These are phyloP conservation scores for Myxocyprinus asiaticus DNA, from an alignment of 2,113 vertebrate species.

Conservation along the genomic window DNA sequence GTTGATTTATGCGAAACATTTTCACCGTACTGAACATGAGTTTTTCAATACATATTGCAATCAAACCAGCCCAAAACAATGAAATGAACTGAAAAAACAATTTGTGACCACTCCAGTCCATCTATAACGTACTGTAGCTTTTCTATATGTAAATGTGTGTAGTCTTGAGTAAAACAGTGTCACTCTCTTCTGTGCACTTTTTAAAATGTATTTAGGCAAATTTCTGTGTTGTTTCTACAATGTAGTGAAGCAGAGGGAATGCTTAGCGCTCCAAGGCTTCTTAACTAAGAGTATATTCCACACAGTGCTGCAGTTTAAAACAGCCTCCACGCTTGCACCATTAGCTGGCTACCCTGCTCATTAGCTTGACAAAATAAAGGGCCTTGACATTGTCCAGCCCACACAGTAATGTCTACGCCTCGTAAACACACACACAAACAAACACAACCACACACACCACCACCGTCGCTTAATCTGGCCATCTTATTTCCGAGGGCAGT, in stretches of 20 bases:
- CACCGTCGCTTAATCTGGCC: conserved; percentile 11
- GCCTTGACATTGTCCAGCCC: conserved; percentile 49
- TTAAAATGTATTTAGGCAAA: conserved; percentile 20
- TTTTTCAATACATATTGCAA: conserved; percentile 6
- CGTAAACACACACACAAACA: conserved; percentile 18
- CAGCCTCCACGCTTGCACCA: conserved; percentile 5
- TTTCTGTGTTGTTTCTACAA: neutral
- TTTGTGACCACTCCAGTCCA: neutral
- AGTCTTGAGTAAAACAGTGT: neutral
- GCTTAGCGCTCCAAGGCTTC: neutral
- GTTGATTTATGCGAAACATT: conserved; percentile 22
- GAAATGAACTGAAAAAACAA: conserved; percentile 23
- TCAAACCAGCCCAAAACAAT: conserved; percentile 9
- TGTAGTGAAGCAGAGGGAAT: conserved; percentile 10
- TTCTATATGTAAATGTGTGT: neutral
- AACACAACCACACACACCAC: conserved; percentile 8
- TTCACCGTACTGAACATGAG: neutral
- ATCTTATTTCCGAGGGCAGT: conserved; percentile 40
- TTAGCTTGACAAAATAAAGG: conserved; percentile 48
- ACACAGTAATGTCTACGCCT: conserved; percentile 42
- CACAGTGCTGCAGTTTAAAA: conserved; percentile 41
- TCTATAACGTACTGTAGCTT: neutral
- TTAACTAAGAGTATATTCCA: conserved; percentile 30
- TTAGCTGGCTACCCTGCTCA: conserved; percentile 48
- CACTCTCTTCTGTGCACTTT: neutral